Evolutionary conservation across 1,140 invertebrate species (phyloP).

Genomic region (Pristionchus pacificus): DNA sequence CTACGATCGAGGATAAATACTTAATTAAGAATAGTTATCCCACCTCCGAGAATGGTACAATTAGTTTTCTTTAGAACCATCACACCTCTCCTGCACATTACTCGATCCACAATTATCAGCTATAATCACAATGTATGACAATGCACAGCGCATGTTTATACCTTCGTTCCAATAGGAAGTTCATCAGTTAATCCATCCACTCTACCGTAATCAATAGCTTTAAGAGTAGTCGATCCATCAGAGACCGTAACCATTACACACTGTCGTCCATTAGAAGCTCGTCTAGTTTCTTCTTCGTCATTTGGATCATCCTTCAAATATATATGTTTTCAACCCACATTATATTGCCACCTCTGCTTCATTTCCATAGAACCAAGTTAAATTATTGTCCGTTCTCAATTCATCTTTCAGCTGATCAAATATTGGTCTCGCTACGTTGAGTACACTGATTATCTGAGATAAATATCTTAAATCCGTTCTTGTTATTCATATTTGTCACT

Average conservation of each 20-base stretch:
- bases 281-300: background rate
- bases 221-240: background rate
- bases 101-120: background rate
- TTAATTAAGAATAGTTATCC: background rate
- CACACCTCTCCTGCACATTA: background rate
- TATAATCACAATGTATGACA: background rate
- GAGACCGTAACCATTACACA: background rate
- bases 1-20: background rate
- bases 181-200: background rate
- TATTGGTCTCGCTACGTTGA: background rate
- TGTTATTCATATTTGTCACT: background rate
- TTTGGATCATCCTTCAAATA: background rate
- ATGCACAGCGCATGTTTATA: background rate
- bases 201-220: background rate
- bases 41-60: background rate
- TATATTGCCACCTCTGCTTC: background rate
- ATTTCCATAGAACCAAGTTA: background rate
- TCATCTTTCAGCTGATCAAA: background rate
- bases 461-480: background rate
- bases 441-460: background rate
- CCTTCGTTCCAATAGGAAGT: background rate
- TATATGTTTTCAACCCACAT: background rate
- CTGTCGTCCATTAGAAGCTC: background rate
- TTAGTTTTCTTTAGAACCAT: background rate
- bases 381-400: background rate